These are phyloP conservation scores for Calephelis perditalis DNA, from an alignment of 2,888 invertebrate species.

Conservation along the genomic window DNA sequence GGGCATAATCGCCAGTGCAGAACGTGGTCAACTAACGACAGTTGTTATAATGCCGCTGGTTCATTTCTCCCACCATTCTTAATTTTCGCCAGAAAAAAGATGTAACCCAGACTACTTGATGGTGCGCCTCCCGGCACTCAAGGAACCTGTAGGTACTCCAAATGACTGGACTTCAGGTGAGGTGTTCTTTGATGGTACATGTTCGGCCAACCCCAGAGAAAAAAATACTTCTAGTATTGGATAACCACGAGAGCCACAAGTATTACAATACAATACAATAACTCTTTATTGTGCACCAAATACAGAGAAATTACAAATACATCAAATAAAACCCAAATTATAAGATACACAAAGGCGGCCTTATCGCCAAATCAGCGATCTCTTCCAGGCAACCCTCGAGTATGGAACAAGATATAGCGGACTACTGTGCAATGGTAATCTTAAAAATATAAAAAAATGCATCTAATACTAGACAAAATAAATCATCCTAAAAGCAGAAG, in stretches of 20 bases:
- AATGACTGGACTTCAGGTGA: constrained; percentile 35
- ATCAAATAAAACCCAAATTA: too few species aligned
- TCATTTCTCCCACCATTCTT: constrained; percentile 40
- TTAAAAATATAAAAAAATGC: too few species aligned
- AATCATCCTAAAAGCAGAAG: too few species aligned
- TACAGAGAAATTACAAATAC: too few species aligned
- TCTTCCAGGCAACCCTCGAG: too few species aligned
- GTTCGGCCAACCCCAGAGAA: constrained; percentile 34
- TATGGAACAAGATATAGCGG: too few species aligned
- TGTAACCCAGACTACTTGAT: constrained; percentile 35
- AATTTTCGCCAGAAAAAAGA: constrained; percentile 39
- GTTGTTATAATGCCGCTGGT: constrained; percentile 37
- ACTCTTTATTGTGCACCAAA: too few species aligned
- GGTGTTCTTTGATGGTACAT: constrained; percentile 33
- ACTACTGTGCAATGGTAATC: too few species aligned
- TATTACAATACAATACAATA: too few species aligned
- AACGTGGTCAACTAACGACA: constrained; percentile 32
- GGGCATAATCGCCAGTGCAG: constrained; percentile 33
- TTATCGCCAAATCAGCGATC: too few species aligned
- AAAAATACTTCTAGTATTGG: constrained; percentile 35
- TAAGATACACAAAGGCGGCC: too few species aligned
- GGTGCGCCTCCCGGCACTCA: constrained; percentile 35
- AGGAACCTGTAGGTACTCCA: constrained; percentile 28
- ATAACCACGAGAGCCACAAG: constrained; percentile 39
- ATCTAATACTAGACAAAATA: too few species aligned